Evolutionary conservation across 1,140 invertebrate species (phyloP).

Genomic region (Drosophila sturtevanti): DNA sequence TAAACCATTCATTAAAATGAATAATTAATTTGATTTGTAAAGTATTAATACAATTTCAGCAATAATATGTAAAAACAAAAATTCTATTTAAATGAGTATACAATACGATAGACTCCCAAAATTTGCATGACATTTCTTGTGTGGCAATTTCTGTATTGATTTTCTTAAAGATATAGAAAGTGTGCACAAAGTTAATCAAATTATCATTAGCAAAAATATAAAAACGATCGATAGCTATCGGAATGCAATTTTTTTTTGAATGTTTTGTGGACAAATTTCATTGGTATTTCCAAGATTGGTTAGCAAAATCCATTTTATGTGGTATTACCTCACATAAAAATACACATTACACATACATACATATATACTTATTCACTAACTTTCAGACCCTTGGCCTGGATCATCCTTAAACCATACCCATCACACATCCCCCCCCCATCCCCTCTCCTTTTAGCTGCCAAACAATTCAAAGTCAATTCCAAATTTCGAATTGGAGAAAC

Average conservation of each 20-base stretch:
- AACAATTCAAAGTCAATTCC: conserved; percentile 48
- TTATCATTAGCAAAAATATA: not conserved
- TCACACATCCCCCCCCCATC: not conserved
- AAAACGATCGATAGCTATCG: not conserved
- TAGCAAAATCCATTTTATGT: not conserved
- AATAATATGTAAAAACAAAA: too few species aligned
- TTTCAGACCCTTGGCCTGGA: too few species aligned
- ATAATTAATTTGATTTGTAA: too few species aligned
- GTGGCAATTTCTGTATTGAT: too few species aligned
- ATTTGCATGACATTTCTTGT: too few species aligned
- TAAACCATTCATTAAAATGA: too few species aligned
- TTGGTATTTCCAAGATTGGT: not conserved
- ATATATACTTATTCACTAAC: too few species aligned
- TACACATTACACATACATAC: not conserved
- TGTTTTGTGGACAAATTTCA: not conserved
- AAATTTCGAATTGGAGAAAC: conserved; percentile 11
- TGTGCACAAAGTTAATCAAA: not conserved
- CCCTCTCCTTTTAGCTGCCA: not conserved
- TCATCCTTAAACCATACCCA: too few species aligned
- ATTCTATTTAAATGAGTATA: too few species aligned
- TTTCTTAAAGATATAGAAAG: too few species aligned
- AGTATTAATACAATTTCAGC: too few species aligned
- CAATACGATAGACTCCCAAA: too few species aligned
- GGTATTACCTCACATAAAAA: not conserved
- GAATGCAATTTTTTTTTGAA: not conserved